These are phyloP conservation scores for Teleiodes luculella DNA, from an alignment of 2,888 invertebrate species.

Conservation along the genomic window DNA sequence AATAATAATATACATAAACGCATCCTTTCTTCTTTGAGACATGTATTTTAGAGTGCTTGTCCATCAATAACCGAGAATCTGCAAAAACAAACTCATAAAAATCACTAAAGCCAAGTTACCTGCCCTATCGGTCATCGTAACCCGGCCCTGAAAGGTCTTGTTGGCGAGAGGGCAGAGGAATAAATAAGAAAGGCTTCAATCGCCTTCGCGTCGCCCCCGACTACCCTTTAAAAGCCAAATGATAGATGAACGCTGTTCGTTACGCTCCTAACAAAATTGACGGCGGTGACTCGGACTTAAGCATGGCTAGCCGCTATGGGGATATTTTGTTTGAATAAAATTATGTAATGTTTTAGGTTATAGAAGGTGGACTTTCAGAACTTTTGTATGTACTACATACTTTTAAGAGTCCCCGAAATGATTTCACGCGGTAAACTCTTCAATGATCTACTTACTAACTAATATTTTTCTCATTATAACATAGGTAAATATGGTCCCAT, in stretches of 20 bases:
- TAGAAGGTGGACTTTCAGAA: too few species aligned
- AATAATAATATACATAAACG: too few species aligned
- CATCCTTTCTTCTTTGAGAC: too few species aligned
- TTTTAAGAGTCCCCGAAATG: too few species aligned
- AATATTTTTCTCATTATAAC: too few species aligned
- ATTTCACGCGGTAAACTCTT: too few species aligned
- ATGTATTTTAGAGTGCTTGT: conserved; percentile 1
- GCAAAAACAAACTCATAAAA: conserved; percentile 9
- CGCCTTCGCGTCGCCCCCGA: conserved; percentile 62
- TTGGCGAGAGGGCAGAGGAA: conserved; percentile 60
- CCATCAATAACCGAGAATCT: neutral
- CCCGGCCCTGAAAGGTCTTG: conserved; percentile 58
- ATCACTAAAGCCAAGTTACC: conserved; percentile 15
- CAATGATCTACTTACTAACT: too few species aligned
- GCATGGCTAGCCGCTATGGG: neutral
- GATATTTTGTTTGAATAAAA: neutral
- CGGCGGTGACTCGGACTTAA: conserved; percentile 24
- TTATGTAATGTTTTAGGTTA: neutral
- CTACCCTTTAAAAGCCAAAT: conserved; percentile 69
- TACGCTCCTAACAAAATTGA: conserved; percentile 47
- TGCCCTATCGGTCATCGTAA: conserved; percentile 64
- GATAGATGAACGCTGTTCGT: conserved; percentile 64
- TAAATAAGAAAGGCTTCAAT: conserved; percentile 69
- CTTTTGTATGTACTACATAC: too few species aligned
- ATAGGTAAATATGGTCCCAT: too few species aligned